Base-by-base conservation (phyloP, 2,113 vertebrate species). In the Leucoraja erinaceus region DNA sequence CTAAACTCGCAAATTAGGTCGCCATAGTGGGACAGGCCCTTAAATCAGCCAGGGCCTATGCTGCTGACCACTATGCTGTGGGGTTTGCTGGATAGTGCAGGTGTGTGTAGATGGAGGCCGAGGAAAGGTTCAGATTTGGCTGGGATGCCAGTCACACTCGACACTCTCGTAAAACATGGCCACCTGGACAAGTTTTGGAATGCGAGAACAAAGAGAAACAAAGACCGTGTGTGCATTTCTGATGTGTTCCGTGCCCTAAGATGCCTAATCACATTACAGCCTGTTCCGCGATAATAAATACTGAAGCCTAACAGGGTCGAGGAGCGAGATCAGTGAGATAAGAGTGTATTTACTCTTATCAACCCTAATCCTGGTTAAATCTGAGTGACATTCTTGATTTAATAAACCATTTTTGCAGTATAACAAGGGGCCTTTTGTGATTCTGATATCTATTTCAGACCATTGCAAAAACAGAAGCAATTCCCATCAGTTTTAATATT, bases 361-460 rank as follows among this genome's bases (percentile, higher is more conserved):
- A 84, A 84, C 56, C 38, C 81, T 84, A 59, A 59, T 61, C 81
- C 81, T 22, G 12, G 59, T 31, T 66, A 56, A 31, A 66, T 88
- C 59, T 63, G 59, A 88, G 28, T 63, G 83, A 88, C 59, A 63
- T 88, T 88, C 12, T 66, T 88, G 12, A 88, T 88, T 88, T 88
- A 88, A 31, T 88, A 88, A 83, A 88, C 83, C n/a, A 8, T 66
- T 63, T 61, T 18, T 16, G 83, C 59, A 18, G 83, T 3, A 88
- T n/a, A 88, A 88, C 10, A 88, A 88, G 56, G 38, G 83, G 9
- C 59, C 83, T 18, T 88, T 66, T 88, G 83, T 28, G 59, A 88
- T 88, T 66, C 83, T 88, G 59, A 88, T 63, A 88, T 31, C 83
- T 66, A 63, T 88, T 88, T 88, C 83, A 88, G 59, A 31, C 59